A percentile compares a stretch with the other conserved stretches of the same genome.
These are phyloP conservation scores for Apostichopus parvimensis DNA, from an alignment of 35 echinoderm and acorn worm species.

Conservation along the genomic window DNA sequence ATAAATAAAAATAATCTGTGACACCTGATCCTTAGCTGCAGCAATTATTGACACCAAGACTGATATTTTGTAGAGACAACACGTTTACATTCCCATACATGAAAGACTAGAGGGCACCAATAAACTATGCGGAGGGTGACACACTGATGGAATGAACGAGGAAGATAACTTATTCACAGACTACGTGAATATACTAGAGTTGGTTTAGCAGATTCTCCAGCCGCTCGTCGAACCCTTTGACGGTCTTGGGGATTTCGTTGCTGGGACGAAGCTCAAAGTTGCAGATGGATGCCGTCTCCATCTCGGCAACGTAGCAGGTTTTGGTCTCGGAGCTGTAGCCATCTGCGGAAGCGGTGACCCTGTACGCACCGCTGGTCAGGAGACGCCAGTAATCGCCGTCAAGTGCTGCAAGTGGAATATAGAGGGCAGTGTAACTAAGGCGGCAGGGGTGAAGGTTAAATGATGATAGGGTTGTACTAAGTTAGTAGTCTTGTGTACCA, in stretches of 20 bases:
- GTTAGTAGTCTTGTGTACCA: too few species aligned
- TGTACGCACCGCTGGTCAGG: constrained; percentile 33
- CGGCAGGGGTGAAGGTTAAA: too few species aligned
- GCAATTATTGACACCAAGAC: too few species aligned
- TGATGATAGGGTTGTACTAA: too few species aligned
- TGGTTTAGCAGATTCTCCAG: constrained; percentile 11
- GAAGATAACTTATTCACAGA: too few species aligned
- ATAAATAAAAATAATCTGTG: too few species aligned
- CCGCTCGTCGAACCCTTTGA: not conserved
- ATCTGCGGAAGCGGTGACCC: constrained; percentile 42
- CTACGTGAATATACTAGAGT: not conserved
- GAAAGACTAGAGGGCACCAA: not conserved
- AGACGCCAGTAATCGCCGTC: constrained; percentile 87
- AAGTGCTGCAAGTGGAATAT: constrained; percentile 29
- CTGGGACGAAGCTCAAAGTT: constrained; percentile 59
- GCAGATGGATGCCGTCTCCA: constrained; percentile 41
- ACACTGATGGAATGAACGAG: constrained; percentile 1
- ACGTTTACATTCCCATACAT: constrained; percentile 20
- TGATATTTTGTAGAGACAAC: too few species aligned
- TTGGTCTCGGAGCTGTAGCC: constrained; percentile 32
- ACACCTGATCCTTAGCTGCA: too few species aligned
- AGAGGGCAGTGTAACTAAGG: too few species aligned
- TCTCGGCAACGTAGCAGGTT: not conserved
- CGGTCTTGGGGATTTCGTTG: constrained; percentile 1
- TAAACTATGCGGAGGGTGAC: not conserved